These are phyloP conservation scores for Seriola dumerili DNA, from an alignment of 2,113 vertebrate species.

Conservation along the genomic window DNA sequence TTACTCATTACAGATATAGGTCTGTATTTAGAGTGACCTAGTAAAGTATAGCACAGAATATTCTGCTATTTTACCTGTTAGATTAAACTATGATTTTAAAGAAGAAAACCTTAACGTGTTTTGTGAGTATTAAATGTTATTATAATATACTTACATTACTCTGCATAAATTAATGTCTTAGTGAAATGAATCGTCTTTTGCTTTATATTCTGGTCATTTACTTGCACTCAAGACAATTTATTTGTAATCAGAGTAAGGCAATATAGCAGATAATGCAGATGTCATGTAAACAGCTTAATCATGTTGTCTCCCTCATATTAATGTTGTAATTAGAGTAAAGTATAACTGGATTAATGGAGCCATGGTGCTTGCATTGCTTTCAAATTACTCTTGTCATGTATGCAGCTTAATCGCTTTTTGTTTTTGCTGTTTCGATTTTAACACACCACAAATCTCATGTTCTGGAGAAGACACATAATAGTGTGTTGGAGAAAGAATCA, in stretches of 20 bases:
- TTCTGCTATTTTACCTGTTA: not conserved
- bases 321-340: slow-evolving; percentile 1
- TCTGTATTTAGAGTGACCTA: slow-evolving; percentile 28
- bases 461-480: not conserved
- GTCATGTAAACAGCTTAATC: slow-evolving; percentile 8
- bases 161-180: not conserved
- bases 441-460: not conserved
- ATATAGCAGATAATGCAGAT: not conserved
- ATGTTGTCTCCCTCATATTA: slow-evolving; percentile 1
- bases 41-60: slow-evolving; percentile 3
- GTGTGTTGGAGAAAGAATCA: not conserved
- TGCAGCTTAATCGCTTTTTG: not conserved
- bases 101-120: not conserved
- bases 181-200: not conserved
- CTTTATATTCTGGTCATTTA: not conserved
- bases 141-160: not conserved
- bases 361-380: not conserved
- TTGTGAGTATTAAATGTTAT: not conserved
- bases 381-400: slow-evolving; percentile 9
- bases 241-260: not conserved
- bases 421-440: not conserved
- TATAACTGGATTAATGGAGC: slow-evolving; percentile 12
- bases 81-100: not conserved
- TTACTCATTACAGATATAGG: slow-evolving; percentile 15
- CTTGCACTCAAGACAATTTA: not conserved